These are phyloP conservation scores for Acleris sparsana DNA, from an alignment of 2,888 invertebrate species.

Conservation along the genomic window DNA sequence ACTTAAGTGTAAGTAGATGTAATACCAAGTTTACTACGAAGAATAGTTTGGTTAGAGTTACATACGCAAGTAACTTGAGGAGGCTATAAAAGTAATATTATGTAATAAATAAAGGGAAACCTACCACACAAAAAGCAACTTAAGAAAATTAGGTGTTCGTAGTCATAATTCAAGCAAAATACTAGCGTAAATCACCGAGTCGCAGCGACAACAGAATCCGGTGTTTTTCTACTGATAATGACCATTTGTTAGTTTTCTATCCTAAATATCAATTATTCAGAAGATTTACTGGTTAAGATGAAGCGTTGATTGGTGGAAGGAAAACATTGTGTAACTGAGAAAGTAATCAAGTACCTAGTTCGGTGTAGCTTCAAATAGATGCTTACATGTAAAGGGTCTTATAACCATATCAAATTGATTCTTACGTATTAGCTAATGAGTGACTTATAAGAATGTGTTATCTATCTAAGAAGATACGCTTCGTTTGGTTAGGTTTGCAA, in stretches of 20 bases:
- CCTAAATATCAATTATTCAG: conserved; percentile 24
- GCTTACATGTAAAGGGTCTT: too few relatives aligned
- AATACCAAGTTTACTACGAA: too few relatives aligned
- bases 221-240: conserved; percentile 29
- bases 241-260: conserved; percentile 19
- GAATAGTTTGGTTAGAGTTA: too few relatives aligned
- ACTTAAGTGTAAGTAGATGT: too few relatives aligned
- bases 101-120: not conserved
- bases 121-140: not conserved
- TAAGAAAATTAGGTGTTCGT: conserved; percentile 3
- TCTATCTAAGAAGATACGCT: too few relatives aligned
- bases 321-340: conserved; percentile 8
- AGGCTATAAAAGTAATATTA: too few relatives aligned
- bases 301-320: conserved; percentile 5
- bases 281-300: conserved; percentile 7
- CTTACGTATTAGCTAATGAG: too few relatives aligned
- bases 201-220: conserved; percentile 28
- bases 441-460: too few relatives aligned
- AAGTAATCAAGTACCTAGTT: not conserved
- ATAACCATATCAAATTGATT: too few relatives aligned
- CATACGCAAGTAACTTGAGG: too few relatives aligned
- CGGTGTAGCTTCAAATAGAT: too few relatives aligned
- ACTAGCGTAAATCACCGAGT: conserved; percentile 26
- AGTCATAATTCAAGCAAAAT: conserved; percentile 27
- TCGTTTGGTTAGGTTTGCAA: too few relatives aligned